These are phyloP conservation scores for Slavum lentiscoides DNA, from an alignment of 2,888 invertebrate genomes.

Conservation along the genomic window DNA sequence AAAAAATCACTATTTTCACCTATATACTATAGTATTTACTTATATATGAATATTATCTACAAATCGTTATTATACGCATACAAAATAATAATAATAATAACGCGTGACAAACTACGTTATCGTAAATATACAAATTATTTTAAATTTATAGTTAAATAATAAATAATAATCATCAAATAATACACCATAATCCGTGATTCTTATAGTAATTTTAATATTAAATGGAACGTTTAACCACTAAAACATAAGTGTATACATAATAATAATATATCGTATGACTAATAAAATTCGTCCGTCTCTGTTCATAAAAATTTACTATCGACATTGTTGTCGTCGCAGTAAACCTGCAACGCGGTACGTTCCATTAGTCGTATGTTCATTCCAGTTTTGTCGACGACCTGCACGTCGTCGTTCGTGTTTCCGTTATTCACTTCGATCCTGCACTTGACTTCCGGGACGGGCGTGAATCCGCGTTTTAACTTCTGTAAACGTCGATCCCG, in stretches of 20 bases:
- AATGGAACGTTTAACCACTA: conserved; percentile 20
- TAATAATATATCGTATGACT: conserved; percentile 6
- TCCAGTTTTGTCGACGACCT: background rate
- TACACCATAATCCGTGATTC: too few relatives aligned
- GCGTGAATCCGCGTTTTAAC: conserved; percentile 45
- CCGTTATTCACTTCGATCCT: conserved; percentile 10
- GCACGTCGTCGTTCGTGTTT: background rate
- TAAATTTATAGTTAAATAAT: too few relatives aligned
- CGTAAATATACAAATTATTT: too few relatives aligned
- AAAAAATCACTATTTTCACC: too few relatives aligned
- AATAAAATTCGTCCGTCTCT: background rate
- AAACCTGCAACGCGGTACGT: conserved; percentile 2
- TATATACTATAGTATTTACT: too few relatives aligned
- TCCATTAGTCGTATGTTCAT: conserved; percentile 31
- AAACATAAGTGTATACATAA: background rate
- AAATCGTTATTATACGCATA: too few relatives aligned
- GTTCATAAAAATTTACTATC: conserved; percentile 5
- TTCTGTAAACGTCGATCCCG: conserved; percentile 34
- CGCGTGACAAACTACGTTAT: too few relatives aligned
- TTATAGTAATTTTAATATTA: background rate
- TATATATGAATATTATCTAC: too few relatives aligned
- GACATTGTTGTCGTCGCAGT: conserved; percentile 19
- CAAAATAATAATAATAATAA: too few relatives aligned
- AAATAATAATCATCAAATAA: too few relatives aligned
- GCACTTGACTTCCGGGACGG: conserved; percentile 44